Percentiles rank a stretch among this genome's conserved stretches.
These are phyloP conservation scores for Hesperia comma DNA, from an alignment of 2,888 invertebrate species.

Conservation along the genomic window DNA sequence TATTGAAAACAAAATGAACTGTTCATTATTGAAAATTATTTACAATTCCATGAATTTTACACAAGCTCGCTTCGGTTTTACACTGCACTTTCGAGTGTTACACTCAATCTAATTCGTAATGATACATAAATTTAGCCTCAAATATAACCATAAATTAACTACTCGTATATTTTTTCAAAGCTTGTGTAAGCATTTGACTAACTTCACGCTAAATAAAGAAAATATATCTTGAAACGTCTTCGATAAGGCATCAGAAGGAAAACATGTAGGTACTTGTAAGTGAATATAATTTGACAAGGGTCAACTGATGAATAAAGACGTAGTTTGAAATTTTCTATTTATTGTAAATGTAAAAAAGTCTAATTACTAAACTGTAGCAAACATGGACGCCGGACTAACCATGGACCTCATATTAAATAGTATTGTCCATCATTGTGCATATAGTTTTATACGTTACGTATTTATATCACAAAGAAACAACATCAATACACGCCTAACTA, in stretches of 20 bases:
- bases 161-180: neutral
- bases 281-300: neutral
- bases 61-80: conserved; percentile 20
- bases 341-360: conserved; percentile 69
- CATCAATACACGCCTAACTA: conserved; percentile 42
- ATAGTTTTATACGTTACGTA: conserved; percentile 64
- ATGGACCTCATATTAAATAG: conserved; percentile 77
- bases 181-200: neutral
- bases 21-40: neutral
- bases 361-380: conserved; percentile 63
- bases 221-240: no score
- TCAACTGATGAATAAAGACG: conserved; percentile 33
- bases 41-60: conserved; percentile 26
- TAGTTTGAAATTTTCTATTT: conserved; percentile 52
- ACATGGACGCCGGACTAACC: conserved; percentile 74
- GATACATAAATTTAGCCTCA: neutral
- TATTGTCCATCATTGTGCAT: conserved; percentile 83
- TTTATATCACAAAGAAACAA: conserved; percentile 72
- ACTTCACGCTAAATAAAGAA: no score
- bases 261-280: no score
- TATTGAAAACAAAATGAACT: neutral
- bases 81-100: conserved; percentile 14
- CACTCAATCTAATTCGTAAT: conserved; percentile 9
- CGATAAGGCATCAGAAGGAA: no score
- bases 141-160: conserved; percentile 4